Evolutionary conservation across 2,888 invertebrate genomes (phyloP).

Genomic region (Nomada flava): DNA sequence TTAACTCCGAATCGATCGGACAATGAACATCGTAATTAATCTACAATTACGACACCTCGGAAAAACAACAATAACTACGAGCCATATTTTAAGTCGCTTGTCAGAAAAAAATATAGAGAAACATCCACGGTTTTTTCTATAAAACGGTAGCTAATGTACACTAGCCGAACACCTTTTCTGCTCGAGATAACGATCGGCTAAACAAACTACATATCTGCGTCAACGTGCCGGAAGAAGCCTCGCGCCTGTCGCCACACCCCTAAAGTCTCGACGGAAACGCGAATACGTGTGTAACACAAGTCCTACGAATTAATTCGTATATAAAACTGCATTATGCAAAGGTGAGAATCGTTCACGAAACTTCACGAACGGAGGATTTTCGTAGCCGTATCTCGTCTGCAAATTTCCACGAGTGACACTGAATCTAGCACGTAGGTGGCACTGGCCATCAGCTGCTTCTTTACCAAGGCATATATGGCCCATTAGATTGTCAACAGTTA

Average conservation of each 20-base stretch:
- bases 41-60: background rate
- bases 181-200: conserved; percentile 67
- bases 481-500: conserved; percentile 8
- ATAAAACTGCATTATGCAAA: conserved; percentile 20
- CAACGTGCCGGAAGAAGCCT: conserved; percentile 58
- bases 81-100: background rate
- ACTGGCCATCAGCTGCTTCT: conserved; percentile 49
- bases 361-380: background rate
- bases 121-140: background rate
- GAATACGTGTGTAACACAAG: conserved; percentile 36
- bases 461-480: conserved; percentile 28
- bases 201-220: conserved; percentile 66
- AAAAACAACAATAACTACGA: background rate
- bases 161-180: conserved; percentile 25
- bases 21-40: background rate
- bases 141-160: conserved; percentile 23
- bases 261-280: conserved; percentile 20
- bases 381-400: conserved; percentile 23
- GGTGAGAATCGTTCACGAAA: background rate
- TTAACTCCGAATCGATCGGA: background rate
- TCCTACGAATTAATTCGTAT: conserved; percentile 6
- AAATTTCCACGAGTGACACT: conserved; percentile 39
- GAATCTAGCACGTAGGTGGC: conserved; percentile 59
- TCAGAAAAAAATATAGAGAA: background rate
- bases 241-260: conserved; percentile 67